These are phyloP conservation scores for Euschistus heros DNA, from an alignment of 1,140 invertebrate species.

Conservation along the genomic window DNA sequence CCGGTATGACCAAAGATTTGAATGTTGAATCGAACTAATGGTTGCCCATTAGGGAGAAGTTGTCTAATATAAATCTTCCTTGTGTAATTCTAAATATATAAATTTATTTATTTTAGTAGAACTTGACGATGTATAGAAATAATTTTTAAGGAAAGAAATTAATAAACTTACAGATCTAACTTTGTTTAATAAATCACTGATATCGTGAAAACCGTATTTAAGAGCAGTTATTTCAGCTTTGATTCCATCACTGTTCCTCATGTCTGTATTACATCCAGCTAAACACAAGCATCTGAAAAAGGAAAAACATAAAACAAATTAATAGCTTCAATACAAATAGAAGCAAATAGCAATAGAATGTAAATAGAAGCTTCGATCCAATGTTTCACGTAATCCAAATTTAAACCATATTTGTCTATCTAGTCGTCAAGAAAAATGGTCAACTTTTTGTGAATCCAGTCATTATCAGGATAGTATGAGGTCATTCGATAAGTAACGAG, in stretches of 20 bases:
- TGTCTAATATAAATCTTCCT: slow-evolving; percentile 58
- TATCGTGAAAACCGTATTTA: slow-evolving; percentile 63
- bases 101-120: neutral
- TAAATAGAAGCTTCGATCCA: too few relatives aligned
- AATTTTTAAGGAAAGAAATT: neutral
- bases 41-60: slow-evolving; percentile 50
- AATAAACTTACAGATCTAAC: slow-evolving; percentile 49
- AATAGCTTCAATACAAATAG: too few relatives aligned
- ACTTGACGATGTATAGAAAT: neutral
- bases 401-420: too few relatives aligned
- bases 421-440: too few relatives aligned
- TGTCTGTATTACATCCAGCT: slow-evolving; percentile 56
- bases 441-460: too few relatives aligned
- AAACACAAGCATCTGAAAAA: slow-evolving; percentile 54
- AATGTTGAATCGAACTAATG: slow-evolving; percentile 58
- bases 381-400: too few relatives aligned
- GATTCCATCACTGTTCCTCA: slow-evolving; percentile 59
- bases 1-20: slow-evolving; percentile 67
- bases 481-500: too few relatives aligned
- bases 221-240: slow-evolving; percentile 71
- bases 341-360: too few relatives aligned
- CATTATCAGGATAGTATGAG: too few relatives aligned
- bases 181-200: slow-evolving; percentile 58
- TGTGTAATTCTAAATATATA: slow-evolving; percentile 37
- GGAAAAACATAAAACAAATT: neutral